Evolutionary conservation across 2,888 invertebrate genomes (phyloP).

Genomic region (Epinotia demarniana): DNA sequence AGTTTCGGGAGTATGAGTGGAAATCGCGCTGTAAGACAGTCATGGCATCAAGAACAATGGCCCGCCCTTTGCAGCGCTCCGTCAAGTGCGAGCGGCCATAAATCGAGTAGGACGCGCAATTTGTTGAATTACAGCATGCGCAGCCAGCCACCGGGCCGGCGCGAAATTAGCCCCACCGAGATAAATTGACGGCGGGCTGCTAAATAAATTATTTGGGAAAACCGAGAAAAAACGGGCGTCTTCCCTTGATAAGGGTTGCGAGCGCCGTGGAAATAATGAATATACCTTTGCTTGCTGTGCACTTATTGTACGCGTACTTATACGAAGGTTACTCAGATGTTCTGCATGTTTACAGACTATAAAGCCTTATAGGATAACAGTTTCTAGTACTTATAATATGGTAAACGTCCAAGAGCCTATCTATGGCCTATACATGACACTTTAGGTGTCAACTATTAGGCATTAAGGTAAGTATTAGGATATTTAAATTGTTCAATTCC

Average conservation of each 20-base stretch:
- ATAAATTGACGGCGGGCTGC: slow-evolving; percentile 83
- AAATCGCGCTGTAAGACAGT: slow-evolving; percentile 53
- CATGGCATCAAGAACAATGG: slow-evolving; percentile 74
- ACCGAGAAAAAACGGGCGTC: slow-evolving; percentile 84
- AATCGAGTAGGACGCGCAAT: slow-evolving; percentile 83
- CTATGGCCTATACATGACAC: background rate
- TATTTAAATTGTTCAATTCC: too few species aligned
- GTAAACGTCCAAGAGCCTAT: too few species aligned
- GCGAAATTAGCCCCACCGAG: slow-evolving; percentile 84
- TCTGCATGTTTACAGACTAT: background rate
- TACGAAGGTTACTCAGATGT: background rate
- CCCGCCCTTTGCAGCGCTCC: slow-evolving; percentile 74
- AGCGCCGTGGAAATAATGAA: slow-evolving; percentile 77
- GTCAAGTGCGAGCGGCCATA: slow-evolving; percentile 81
- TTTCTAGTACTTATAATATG: too few species aligned
- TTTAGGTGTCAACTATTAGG: background rate
- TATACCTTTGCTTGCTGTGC: slow-evolving; percentile 64
- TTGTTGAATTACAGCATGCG: slow-evolving; percentile 85
- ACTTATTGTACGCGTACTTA: slow-evolving; percentile 45
- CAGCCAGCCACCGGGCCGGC: slow-evolving; percentile 82
- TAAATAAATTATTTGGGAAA: slow-evolving; percentile 85
- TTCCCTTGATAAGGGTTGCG: slow-evolving; percentile 84
- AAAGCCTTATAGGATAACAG: background rate
- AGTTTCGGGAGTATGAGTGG: slow-evolving; percentile 8
- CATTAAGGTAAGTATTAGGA: too few species aligned